Conservation (phyloP, 1,140 invertebrate species). For the Pseudomyrmex dendroicus region DNA sequence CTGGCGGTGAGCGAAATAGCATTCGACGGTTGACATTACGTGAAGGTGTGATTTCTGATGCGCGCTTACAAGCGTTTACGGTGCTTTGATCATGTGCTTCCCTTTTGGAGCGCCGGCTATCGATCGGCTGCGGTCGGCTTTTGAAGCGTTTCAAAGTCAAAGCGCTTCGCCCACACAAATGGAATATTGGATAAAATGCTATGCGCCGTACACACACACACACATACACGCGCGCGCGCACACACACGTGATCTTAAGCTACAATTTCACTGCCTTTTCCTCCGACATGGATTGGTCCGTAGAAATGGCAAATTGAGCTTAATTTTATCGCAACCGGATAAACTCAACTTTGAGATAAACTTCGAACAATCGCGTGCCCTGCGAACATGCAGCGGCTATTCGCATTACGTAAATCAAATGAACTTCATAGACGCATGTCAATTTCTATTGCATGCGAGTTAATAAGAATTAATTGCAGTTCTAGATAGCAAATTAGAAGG, state of each 20-base stretch:
- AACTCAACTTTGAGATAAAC: conserved; percentile 15
- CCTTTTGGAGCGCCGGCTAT: conserved; percentile 36
- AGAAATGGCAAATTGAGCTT: conserved; percentile 42
- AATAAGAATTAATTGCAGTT: conserved; percentile 4
- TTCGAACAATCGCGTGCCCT: conserved; percentile 41
- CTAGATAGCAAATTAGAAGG: neutral
- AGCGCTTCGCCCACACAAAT: conserved; percentile 44
- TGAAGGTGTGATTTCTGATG: conserved; percentile 59
- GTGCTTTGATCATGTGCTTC: conserved; percentile 47
- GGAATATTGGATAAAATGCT: conserved; percentile 55
- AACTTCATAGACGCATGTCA: neutral
- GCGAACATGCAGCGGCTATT: neutral
- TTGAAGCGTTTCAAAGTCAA: conserved; percentile 54
- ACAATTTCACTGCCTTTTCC: conserved; percentile 4
- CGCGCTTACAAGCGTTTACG: conserved; percentile 56
- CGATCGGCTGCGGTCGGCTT: conserved; percentile 53
- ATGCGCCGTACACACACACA: too few species aligned
- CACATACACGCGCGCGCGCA: neutral
- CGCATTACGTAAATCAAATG: conserved; percentile 50
- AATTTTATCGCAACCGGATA: conserved; percentile 18
- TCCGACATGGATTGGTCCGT: neutral
- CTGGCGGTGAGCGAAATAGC: conserved; percentile 22
- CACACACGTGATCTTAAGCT: conserved; percentile 23
- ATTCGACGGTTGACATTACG: conserved; percentile 56
- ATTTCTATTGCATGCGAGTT: neutral